phyloP scores from a whole-genome alignment of 2,797 vertebrate species.

The Morelia viridis region DNA sequence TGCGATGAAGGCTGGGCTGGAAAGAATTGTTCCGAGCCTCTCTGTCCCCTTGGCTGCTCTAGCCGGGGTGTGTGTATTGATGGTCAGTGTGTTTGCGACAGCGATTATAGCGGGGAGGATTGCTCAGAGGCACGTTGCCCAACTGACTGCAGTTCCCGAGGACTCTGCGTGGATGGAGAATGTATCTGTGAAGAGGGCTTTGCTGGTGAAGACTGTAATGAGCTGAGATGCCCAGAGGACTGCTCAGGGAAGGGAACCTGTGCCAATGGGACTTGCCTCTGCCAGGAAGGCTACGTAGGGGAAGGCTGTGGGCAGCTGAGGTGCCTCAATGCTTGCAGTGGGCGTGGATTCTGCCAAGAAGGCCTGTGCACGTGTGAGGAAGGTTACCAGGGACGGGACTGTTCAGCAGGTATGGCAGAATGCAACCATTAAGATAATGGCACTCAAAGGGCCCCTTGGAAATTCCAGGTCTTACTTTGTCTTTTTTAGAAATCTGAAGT shows the following conservation, averaged over 20 bases:
- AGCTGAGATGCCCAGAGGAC: constrained; percentile 87
- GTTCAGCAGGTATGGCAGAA: constrained; percentile 84
- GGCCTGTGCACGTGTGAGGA: constrained; percentile 90
- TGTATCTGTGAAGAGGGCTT: constrained; percentile 94
- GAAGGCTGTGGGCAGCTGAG: constrained; percentile 87
- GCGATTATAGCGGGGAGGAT: constrained; percentile 89
- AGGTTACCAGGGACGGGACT: constrained; percentile 90
- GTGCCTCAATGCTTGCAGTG: constrained; percentile 90
- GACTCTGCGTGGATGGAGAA: constrained; percentile 91
- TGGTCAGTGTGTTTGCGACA: constrained; percentile 92
- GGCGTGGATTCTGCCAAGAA: constrained; percentile 85
- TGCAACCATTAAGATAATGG: background rate
- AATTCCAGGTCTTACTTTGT: background rate
- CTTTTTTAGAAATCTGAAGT: background rate
- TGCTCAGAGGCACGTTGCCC: constrained; percentile 91
- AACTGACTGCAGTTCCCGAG: constrained; percentile 86
- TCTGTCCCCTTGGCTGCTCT: constrained; percentile 90
- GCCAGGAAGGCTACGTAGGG: constrained; percentile 85
- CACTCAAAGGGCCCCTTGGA: background rate
- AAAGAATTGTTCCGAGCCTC: constrained; percentile 93
- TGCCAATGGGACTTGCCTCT: constrained; percentile 88
- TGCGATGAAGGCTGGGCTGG: constrained; percentile 93
- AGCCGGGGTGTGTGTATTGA: constrained; percentile 89
- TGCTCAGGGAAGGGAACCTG: constrained; percentile 90
- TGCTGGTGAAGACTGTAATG: constrained; percentile 86